Evolutionary conservation across 2,113 vertebrate genomes (phyloP).

Genomic region (Calidris pugnax): DNA sequence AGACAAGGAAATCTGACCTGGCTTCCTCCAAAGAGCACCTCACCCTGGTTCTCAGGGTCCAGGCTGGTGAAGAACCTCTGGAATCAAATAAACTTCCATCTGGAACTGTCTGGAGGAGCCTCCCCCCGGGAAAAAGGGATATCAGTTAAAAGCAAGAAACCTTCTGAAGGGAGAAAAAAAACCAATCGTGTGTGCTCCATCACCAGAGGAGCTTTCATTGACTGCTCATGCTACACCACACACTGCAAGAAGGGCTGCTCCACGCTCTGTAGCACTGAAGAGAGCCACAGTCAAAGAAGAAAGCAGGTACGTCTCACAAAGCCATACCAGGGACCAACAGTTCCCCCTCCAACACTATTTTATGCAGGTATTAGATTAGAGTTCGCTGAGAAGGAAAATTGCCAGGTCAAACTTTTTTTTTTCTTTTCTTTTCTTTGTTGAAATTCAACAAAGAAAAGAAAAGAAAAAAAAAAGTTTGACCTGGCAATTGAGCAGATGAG

Average conservation of each 20-base stretch:
- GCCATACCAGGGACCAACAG: background rate
- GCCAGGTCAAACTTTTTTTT: background rate
- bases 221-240: background rate
- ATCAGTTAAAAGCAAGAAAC: background rate
- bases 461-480: too few species aligned
- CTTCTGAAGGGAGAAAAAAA: background rate
- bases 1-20: background rate
- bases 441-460: background rate
- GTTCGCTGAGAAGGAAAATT: background rate
- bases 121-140: background rate
- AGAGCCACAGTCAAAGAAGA: background rate
- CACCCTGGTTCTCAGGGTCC: background rate
- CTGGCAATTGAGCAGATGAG: background rate
- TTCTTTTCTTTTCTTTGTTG: background rate
- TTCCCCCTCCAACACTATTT: background rate
- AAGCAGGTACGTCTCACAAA: background rate
- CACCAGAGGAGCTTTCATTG: background rate
- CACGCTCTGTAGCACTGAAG: background rate
- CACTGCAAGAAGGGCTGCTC: background rate
- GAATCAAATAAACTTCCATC: background rate
- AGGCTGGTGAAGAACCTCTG: background rate
- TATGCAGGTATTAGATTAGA: background rate
- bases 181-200: background rate
- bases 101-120: background rate
- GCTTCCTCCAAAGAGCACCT: background rate